Percentiles rank a stretch among this genome's conserved stretches.
Conservation (phyloP, 2,888 invertebrate genomes). For the Podabrus alpinus region DNA sequence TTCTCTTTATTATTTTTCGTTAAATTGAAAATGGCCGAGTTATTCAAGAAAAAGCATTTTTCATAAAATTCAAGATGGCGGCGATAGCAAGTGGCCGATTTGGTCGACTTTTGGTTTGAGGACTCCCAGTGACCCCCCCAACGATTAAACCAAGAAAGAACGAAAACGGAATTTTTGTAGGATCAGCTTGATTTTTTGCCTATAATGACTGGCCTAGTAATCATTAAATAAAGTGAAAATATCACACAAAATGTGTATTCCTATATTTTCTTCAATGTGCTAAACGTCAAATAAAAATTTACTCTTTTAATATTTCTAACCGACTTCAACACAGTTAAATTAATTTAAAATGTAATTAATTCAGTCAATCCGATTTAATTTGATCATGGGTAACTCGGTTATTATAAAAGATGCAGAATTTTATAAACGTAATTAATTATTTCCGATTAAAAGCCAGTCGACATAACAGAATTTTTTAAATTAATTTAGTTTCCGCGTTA, state of each 20-base stretch:
- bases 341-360: not conserved
- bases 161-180: no score
- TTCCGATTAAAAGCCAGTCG: not conserved
- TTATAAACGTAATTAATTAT: not conserved
- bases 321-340: not conserved
- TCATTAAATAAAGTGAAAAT: not conserved
- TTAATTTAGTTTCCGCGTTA: not conserved
- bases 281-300: not conserved
- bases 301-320: not conserved
- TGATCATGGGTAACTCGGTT: not conserved
- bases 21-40: no score
- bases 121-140: no score
- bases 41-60: no score
- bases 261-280: not conserved
- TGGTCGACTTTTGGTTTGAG: no score
- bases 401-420: not conserved
- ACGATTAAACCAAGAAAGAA: no score
- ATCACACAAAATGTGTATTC: no score
- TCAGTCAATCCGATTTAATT: not conserved
- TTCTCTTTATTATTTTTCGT: no score
- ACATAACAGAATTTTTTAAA: not conserved
- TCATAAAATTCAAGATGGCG: no score
- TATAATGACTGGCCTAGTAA: not conserved
- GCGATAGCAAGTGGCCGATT: no score
- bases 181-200: no score